Conservation (phyloP, 2,888 invertebrate species). For the Andricus curvator region DNA sequence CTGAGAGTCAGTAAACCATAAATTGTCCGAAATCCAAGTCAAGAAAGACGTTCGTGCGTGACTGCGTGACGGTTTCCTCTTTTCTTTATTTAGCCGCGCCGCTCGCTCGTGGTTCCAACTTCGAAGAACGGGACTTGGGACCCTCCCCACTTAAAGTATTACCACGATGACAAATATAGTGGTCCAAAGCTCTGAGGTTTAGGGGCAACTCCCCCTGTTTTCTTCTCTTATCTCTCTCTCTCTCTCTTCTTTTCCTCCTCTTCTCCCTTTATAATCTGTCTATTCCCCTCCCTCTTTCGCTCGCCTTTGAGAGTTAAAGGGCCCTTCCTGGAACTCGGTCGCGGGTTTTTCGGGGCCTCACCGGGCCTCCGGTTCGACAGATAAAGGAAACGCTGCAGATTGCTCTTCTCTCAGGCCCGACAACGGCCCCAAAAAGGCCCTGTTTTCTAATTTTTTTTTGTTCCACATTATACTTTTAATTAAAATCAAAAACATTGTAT, state of each 20-base stretch:
- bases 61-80: constrained; percentile 56
- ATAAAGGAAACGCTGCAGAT: constrained; percentile 60
- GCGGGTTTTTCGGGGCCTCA: constrained; percentile 69
- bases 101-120: constrained; percentile 48
- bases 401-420: constrained; percentile 50
- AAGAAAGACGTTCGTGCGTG: constrained; percentile 50
- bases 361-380: constrained; percentile 57
- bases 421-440: neutral
- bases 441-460: neutral
- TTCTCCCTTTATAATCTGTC: constrained; percentile 16
- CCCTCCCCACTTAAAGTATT: constrained; percentile 50
- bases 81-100: constrained; percentile 40
- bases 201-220: constrained; percentile 49
- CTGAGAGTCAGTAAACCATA: constrained; percentile 33
- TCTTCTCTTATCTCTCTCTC: constrained; percentile 41
- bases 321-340: constrained; percentile 72
- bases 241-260: constrained; percentile 41
- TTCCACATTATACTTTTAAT: too few species aligned
- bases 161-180: constrained; percentile 53
- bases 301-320: constrained; percentile 56
- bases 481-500: too few species aligned
- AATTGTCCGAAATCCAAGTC: constrained; percentile 16
- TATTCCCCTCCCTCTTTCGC: constrained; percentile 36
- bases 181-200: constrained; percentile 41
- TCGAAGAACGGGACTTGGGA: constrained; percentile 53